Evolutionary conservation across 2,797 vertebrate genomes (phyloP).

Genomic region (Apogon hyalosoma): DNA sequence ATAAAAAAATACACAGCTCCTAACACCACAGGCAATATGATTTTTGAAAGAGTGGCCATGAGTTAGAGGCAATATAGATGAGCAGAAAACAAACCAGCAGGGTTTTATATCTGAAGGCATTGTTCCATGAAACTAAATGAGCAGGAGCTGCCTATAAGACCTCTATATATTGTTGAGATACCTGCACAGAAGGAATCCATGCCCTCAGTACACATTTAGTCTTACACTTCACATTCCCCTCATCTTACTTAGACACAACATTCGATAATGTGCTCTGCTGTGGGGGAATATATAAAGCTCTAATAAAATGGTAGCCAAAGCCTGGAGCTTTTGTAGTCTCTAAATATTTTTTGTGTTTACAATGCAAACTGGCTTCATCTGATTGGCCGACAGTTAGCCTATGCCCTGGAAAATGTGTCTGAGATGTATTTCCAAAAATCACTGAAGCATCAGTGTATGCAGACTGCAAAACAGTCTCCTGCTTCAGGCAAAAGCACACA

Average conservation of each 20-base stretch:
- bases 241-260: conserved; percentile 8
- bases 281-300: conserved; percentile 6
- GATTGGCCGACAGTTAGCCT: conserved; percentile 30
- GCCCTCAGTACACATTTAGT: not conserved
- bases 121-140: conserved; percentile 22
- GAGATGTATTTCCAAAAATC: conserved; percentile 28
- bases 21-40: not conserved
- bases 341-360: conserved; percentile 37
- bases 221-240: conserved; percentile 4
- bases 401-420: conserved; percentile 32
- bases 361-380: conserved; percentile 53
- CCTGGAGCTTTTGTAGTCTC: conserved; percentile 18
- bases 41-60: conserved; percentile 23
- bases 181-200: not conserved
- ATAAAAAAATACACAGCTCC: conserved; percentile 2
- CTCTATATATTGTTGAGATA: not conserved
- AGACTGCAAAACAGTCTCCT: conserved; percentile 40
- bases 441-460: conserved; percentile 16
- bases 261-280: conserved; percentile 18
- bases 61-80: conserved; percentile 15
- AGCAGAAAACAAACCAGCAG: conserved; percentile 15
- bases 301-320: conserved; percentile 21
- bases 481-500: conserved; percentile 26
- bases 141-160: not conserved
- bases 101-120: conserved; percentile 19